Evolutionary conservation across 2,113 vertebrate species (phyloP).

Genomic region (Gasterosteus aculeatus): DNA sequence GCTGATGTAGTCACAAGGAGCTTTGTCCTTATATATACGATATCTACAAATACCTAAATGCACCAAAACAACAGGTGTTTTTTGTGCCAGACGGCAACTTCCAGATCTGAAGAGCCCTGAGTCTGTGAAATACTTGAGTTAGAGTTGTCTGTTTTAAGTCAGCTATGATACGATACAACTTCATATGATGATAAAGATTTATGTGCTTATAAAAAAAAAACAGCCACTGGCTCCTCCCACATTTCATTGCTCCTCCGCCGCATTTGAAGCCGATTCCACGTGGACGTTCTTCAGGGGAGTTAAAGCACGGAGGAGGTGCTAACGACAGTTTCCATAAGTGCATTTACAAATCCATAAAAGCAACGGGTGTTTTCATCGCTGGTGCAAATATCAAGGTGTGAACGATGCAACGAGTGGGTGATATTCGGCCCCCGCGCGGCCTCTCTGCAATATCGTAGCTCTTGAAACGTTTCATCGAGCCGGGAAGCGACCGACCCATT

Average conservation of each 20-base stretch:
- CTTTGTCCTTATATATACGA: no score
- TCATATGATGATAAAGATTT: no score
- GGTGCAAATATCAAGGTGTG: conserved; percentile 33
- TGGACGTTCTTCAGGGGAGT: conserved; percentile 10
- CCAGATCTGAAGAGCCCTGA: no score
- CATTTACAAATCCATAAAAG: conserved; percentile 22
- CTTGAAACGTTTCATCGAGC: conserved; percentile 20
- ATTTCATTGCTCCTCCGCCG: background rate
- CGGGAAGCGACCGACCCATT: conserved; percentile 17
- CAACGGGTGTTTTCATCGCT: conserved; percentile 13
- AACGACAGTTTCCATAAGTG: background rate
- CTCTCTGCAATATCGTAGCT: background rate
- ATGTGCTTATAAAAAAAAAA: background rate
- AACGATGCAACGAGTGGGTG: conserved; percentile 22
- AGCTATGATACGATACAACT: no score
- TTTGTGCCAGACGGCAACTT: background rate
- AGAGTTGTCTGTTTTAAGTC: background rate
- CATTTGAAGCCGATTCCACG: background rate
- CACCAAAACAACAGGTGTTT: background rate
- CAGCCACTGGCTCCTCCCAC: conserved; percentile 6
- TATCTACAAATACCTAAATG: background rate
- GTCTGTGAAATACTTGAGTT: background rate
- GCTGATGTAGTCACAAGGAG: no score
- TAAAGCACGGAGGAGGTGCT: conserved; percentile 24
- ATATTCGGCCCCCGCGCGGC: conserved; percentile 31